phyloP scores from a whole-genome alignment of 2,113 vertebrate species.

The cattle (Bos taurus) region ARS-UCD2.0 NC_037336.1:76150501-76151000 shows the following conservation, averaged over 20 bases:
- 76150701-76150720: not conserved
- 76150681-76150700: not conserved
- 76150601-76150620: not conserved
- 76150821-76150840: not conserved
- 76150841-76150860: not conserved
- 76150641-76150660: not conserved
- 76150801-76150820: not conserved
- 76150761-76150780: not conserved
- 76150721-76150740: not conserved
- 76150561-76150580: not conserved
- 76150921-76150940: not conserved
- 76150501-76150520: not conserved
- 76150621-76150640: not conserved
- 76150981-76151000: not conserved
- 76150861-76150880: not conserved
- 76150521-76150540: not conserved
- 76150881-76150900: not conserved
- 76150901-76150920: not conserved
- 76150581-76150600: not conserved
- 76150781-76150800: not conserved
- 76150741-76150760: not conserved
- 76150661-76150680: not conserved
- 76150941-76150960: not conserved
- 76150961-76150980: not conserved
- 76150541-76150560: not conserved